Percentiles rank a stretch among this genome's conserved stretches.
Evolutionary conservation across 2,888 invertebrate species (phyloP).

Genomic region (Creontiades dilutus): DNA sequence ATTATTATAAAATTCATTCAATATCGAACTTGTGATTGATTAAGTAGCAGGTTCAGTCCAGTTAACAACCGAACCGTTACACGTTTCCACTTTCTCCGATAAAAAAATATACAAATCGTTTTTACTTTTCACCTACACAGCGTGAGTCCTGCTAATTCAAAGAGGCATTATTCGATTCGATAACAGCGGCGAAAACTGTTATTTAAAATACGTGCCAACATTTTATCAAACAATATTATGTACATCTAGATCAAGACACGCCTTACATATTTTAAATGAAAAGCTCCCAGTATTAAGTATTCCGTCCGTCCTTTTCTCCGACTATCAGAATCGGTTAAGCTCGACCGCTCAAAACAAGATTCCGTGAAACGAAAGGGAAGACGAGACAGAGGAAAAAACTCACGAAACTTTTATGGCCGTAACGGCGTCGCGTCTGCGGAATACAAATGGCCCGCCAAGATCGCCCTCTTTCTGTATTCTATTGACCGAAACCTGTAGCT

Average conservation of each 20-base stretch:
- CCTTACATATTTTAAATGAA: slow-evolving; percentile 21
- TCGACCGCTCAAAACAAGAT: slow-evolving; percentile 51
- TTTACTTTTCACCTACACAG: too few species aligned
- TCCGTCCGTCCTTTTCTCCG: slow-evolving; percentile 23
- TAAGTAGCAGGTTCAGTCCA: too few species aligned
- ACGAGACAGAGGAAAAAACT: slow-evolving; percentile 23
- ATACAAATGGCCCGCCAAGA: slow-evolving; percentile 44
- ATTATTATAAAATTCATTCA: too few species aligned
- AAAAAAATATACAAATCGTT: too few species aligned
- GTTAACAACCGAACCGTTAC: too few species aligned
- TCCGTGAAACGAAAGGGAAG: slow-evolving; percentile 4
- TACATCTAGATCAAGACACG: not conserved
- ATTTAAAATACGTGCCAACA: too few species aligned
- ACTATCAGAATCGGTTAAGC: slow-evolving; percentile 51
- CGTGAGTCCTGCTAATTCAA: too few species aligned
- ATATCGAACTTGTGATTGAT: too few species aligned
- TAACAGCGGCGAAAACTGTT: too few species aligned
- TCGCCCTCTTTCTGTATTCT: slow-evolving; percentile 36
- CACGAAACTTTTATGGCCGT: slow-evolving; percentile 42
- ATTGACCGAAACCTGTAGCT: slow-evolving; percentile 37
- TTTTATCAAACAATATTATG: too few species aligned
- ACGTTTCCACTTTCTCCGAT: too few species aligned
- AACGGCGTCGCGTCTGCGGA: not conserved
- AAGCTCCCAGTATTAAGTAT: not conserved
- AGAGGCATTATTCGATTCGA: too few species aligned